phyloP scores from a whole-genome alignment of 2,888 invertebrate species.

The Fissipunctia ypsillon region DNA sequence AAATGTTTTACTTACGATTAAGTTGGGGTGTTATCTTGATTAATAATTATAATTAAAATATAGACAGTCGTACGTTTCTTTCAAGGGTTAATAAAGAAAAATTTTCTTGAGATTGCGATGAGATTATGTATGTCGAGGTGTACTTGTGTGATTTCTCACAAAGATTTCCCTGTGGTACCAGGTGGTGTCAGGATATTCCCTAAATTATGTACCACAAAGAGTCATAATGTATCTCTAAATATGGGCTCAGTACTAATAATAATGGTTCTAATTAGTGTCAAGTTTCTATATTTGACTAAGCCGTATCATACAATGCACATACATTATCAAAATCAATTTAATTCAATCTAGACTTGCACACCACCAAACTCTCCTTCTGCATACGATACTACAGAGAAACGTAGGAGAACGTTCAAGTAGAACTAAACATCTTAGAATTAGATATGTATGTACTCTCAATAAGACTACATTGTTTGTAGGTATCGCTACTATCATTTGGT shows the following conservation, averaged over 20 bases:
- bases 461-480: neutral
- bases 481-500: slow-evolving; percentile 2
- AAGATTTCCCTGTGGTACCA: neutral
- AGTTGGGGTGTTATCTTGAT: neutral
- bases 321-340: neutral
- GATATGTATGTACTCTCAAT: slow-evolving; percentile 8
- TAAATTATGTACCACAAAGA: too few species aligned
- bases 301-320: neutral
- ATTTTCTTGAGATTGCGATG: too few species aligned
- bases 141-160: neutral
- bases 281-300: neutral
- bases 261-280: neutral
- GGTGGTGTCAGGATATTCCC: neutral
- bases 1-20: slow-evolving; percentile 21
- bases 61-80: neutral
- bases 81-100: neutral
- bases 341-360: neutral
- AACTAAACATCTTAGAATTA: neutral
- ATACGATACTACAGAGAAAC: neutral
- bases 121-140: neutral
- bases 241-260: too few species aligned
- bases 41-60: too few species aligned
- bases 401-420: neutral
- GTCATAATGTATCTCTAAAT: too few species aligned
- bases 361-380: slow-evolving; percentile 3